phyloP scores from a whole-genome alignment of 2,797 vertebrate genomes.

The Artibeus lituratus region DNA sequence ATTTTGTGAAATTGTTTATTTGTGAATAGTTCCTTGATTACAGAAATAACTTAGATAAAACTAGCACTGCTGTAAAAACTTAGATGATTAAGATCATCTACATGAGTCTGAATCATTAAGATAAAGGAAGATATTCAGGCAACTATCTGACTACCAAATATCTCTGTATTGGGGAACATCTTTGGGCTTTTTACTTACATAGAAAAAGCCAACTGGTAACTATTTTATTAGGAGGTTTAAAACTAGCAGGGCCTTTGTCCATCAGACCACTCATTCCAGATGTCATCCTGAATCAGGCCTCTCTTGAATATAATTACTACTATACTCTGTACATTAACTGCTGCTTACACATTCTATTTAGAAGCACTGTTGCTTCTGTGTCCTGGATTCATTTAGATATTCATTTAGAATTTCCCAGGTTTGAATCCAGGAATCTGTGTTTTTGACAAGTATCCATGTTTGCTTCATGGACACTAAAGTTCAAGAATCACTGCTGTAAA shows the following conservation, averaged over 20 bases:
- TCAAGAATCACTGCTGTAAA: background rate
- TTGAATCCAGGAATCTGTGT: background rate
- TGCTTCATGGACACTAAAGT: background rate
- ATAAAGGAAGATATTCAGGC: background rate
- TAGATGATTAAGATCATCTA: conserved; percentile 22
- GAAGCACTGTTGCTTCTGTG: background rate
- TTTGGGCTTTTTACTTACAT: background rate
- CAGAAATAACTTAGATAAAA: conserved; percentile 44
- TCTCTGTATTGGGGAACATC: background rate
- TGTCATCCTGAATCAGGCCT: background rate
- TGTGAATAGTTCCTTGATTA: conserved; percentile 61
- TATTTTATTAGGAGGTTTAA: background rate
- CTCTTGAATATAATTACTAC: background rate
- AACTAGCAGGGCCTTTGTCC: background rate
- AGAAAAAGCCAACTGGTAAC: background rate
- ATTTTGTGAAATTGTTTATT: conserved; percentile 55
- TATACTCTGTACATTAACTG: background rate
- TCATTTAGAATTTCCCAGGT: background rate
- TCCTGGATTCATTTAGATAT: background rate
- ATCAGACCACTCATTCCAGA: background rate
- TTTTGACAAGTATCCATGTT: background rate
- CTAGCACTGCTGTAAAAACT: background rate
- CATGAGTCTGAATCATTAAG: conserved; percentile 20
- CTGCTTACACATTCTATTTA: background rate
- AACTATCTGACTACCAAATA: background rate